These are phyloP conservation scores for Heliconius melpomene DNA, from an alignment of 1,140 invertebrate genomes.

Conservation along the genomic window DNA sequence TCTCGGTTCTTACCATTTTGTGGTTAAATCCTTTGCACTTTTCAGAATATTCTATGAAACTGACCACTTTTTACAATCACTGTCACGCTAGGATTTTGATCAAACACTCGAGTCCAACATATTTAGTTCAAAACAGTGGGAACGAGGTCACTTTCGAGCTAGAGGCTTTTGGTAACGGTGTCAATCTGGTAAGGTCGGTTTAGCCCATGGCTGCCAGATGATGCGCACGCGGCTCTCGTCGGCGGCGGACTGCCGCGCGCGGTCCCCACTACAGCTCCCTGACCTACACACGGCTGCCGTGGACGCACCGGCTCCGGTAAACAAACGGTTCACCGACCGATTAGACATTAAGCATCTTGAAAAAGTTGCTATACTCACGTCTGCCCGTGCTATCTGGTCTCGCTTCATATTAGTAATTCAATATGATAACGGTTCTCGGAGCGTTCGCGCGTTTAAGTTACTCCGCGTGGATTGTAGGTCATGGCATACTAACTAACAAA, in stretches of 20 bases:
- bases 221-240: constrained; percentile 60
- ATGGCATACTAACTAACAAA: constrained; percentile 49
- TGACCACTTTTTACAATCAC: constrained; percentile 58
- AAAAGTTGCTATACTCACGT: constrained; percentile 47
- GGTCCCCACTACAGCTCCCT: constrained; percentile 58
- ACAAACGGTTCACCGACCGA: constrained; percentile 79
- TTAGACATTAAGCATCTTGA: constrained; percentile 56
- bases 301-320: constrained; percentile 66
- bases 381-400: constrained; percentile 47
- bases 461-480: constrained; percentile 58
- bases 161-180: constrained; percentile 46
- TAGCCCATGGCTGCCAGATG: constrained; percentile 59
- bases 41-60: constrained; percentile 53
- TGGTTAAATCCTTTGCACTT: constrained; percentile 42
- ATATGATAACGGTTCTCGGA: constrained; percentile 68
- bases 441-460: constrained; percentile 58
- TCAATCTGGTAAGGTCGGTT: constrained; percentile 42
- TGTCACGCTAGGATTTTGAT: constrained; percentile 44
- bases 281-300: constrained; percentile 66
- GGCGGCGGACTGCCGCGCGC: constrained; percentile 58
- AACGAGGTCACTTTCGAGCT: constrained; percentile 58
- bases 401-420: constrained; percentile 70
- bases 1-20: constrained; percentile 57
- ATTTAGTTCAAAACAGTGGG: constrained; percentile 55
- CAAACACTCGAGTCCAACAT: constrained; percentile 43